Evolutionary conservation across 2,113 vertebrate genomes (phyloP).

Genomic region (Tamias sibiricus): DNA sequence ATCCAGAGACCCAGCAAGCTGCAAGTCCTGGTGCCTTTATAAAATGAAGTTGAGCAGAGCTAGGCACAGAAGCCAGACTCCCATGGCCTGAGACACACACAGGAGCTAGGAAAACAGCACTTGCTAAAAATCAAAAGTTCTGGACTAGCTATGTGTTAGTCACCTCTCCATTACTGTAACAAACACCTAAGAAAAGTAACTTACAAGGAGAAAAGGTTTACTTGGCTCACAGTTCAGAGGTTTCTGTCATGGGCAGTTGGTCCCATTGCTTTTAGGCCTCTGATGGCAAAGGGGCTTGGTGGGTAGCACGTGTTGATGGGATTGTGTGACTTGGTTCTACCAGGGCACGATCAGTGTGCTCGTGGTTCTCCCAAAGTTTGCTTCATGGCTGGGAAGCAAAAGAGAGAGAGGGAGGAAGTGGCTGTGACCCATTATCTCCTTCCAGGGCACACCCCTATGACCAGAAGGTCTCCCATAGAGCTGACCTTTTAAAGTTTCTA

Average conservation of each 20-base stretch:
- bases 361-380: no score
- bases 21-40: no score
- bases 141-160: neutral
- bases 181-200: neutral
- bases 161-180: neutral
- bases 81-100: neutral
- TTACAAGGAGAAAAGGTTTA: neutral
- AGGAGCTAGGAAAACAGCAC: neutral
- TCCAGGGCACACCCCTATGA: neutral
- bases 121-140: no score
- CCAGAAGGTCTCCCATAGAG: neutral
- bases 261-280: neutral
- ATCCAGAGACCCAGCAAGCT: neutral
- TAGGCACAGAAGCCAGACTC: no score
- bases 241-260: neutral
- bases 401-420: neutral
- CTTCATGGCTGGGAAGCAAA: neutral
- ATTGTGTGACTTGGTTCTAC: neutral
- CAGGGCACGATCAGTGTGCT: no score
- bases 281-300: neutral
- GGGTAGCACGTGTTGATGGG: neutral
- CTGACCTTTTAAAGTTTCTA: neutral
- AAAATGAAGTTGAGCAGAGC: fast-evolving
- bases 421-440: neutral
- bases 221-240: neutral